A percentile compares a stretch with the other conserved stretches of the same genome.
phyloP scores from a whole-genome alignment of 2,888 invertebrate species.

The Pardosa pseudoannulata region DNA sequence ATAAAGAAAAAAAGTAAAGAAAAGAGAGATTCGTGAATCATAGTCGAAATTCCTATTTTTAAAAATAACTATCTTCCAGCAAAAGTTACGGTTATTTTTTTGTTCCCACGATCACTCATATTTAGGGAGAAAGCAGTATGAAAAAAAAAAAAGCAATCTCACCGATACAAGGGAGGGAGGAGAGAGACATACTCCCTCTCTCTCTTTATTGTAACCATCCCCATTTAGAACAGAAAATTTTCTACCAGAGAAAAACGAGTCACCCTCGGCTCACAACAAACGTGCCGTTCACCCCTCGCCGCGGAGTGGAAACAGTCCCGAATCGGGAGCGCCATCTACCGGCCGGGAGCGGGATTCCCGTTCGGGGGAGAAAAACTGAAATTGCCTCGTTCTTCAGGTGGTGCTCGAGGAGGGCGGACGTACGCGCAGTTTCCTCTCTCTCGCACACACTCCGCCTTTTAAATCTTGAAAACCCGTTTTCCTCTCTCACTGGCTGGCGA shows the following conservation, averaged over 20 bases:
- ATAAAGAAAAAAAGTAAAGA: neutral
- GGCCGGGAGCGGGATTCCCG: neutral
- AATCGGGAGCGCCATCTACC: conserved; percentile 33
- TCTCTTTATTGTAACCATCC: neutral
- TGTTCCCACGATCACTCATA: conserved; percentile 3
- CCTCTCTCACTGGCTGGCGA: conserved; percentile 19
- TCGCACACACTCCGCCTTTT: neutral
- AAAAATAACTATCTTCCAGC: conserved; percentile 1
- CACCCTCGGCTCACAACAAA: conserved; percentile 7
- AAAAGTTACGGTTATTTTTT: neutral
- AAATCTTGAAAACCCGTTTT: conserved; percentile 53
- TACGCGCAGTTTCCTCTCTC: neutral
- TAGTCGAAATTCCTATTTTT: neutral
- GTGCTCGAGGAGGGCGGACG: conserved; percentile 15
- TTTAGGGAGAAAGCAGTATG: no score
- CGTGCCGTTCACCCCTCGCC: conserved; percentile 15
- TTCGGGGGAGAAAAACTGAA: conserved; percentile 9
- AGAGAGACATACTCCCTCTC: neutral
- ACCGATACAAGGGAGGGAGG: neutral
- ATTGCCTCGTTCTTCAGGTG: conserved; percentile 41
- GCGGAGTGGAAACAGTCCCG: conserved; percentile 24
- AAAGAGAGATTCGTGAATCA: neutral
- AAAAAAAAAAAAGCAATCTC: conserved; percentile 4
- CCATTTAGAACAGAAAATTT: conserved; percentile 3
- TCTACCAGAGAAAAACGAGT: conserved; percentile 7